Evolutionary conservation across 1,140 invertebrate genomes (phyloP).

Genomic region (Cotesia typhae): DNA sequence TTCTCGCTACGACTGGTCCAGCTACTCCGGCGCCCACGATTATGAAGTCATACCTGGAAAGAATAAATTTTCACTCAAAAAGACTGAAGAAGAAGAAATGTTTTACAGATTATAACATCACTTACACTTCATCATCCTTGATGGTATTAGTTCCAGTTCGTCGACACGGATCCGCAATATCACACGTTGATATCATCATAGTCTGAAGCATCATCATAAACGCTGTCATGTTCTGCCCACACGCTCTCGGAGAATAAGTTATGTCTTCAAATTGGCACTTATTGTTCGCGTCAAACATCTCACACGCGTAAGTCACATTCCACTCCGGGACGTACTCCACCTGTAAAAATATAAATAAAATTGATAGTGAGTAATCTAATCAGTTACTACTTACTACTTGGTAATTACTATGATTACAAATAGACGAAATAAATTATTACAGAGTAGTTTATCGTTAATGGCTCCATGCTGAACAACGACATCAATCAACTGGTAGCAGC

Average conservation of each 20-base stretch:
- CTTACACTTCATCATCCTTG: constrained; percentile 42
- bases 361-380: too few relatives aligned
- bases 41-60: constrained; percentile 66
- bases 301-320: constrained; percentile 28
- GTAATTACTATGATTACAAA: too few relatives aligned
- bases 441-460: constrained; percentile 1
- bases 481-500: background rate
- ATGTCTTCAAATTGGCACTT: constrained; percentile 64
- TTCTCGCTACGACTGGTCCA: constrained; percentile 72
- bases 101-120: background rate
- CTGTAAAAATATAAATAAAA: constrained; percentile 2
- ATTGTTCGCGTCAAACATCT: constrained; percentile 12
- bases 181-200: constrained; percentile 65
- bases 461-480: background rate
- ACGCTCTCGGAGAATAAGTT: constrained; percentile 55
- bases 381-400: too few relatives aligned
- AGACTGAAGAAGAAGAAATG: background rate
- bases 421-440: background rate
- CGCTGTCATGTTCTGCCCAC: constrained; percentile 46
- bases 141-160: constrained; percentile 51
- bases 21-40: constrained; percentile 71
- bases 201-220: constrained; percentile 67
- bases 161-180: constrained; percentile 65
- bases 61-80: background rate
- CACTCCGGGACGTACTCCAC: constrained; percentile 11